A percentile compares a stretch with the other conserved stretches of the same genome.
phyloP scores from a whole-genome alignment of 2,888 invertebrate species.

The Eugnorisma glareosa region DNA sequence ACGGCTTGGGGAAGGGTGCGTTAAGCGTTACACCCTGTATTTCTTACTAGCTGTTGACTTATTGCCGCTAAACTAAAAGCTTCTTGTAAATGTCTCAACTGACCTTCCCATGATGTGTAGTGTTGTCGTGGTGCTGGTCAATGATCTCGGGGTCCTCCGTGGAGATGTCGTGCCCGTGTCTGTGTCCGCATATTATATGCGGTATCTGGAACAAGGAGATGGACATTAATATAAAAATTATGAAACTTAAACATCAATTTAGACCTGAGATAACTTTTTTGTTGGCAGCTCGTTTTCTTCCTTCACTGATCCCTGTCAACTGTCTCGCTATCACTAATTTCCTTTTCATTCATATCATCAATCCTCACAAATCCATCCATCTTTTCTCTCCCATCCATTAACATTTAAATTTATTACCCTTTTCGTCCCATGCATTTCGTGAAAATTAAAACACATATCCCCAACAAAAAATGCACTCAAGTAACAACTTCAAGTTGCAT shows the following conservation, averaged over 20 bases:
- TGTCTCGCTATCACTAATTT: no score
- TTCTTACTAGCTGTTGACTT: not conserved
- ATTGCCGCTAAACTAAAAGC: not conserved
- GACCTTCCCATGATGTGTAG: conserved; percentile 86
- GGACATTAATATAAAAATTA: not conserved
- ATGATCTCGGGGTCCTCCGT: conserved; percentile 84
- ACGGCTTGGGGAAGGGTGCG: not conserved
- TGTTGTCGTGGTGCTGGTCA: conserved; percentile 80
- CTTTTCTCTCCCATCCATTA: no score
- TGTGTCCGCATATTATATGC: conserved; percentile 74
- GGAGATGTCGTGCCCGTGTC: conserved; percentile 86
- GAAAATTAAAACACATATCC: not conserved
- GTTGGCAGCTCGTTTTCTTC: no score
- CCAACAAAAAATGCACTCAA: not conserved
- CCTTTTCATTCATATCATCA: no score
- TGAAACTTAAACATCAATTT: not conserved
- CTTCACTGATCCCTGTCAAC: no score
- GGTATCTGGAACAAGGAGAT: conserved; percentile 80
- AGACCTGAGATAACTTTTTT: not conserved
- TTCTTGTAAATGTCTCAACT: conserved; percentile 25
- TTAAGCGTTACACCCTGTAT: not conserved
- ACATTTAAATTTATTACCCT: not conserved
- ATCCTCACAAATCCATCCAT: not conserved
- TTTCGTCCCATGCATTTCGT: not conserved
- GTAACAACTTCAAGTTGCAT: not conserved